phyloP scores from a whole-genome alignment of 2,888 invertebrate genomes.

The Barypeithes pellucidus region DNA sequence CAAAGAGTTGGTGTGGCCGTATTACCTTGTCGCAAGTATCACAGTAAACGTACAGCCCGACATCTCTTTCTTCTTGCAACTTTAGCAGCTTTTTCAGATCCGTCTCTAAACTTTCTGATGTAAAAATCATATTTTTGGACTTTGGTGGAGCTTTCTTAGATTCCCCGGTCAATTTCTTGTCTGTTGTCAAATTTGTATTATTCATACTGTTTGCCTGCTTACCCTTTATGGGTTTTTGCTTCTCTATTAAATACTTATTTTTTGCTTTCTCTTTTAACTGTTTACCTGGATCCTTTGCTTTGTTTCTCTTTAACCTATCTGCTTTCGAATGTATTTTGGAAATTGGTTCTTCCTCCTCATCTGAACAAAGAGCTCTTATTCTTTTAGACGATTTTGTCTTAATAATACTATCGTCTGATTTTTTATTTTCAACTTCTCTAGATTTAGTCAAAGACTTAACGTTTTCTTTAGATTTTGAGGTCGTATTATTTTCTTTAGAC shows the following conservation, averaged over 20 bases:
- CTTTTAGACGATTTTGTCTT: not conserved
- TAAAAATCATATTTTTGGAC: slow-evolving; percentile 17
- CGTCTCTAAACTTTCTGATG: not conserved
- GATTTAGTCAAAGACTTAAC: not conserved
- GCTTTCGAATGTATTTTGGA: not conserved
- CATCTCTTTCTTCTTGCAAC: slow-evolving; percentile 71
- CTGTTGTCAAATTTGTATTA: not conserved
- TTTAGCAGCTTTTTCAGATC: not conserved
- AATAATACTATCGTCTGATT: not conserved
- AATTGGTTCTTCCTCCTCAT: not conserved
- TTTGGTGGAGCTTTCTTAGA: not conserved
- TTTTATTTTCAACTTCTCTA: not conserved
- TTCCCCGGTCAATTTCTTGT: not conserved
- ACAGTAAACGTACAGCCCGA: slow-evolving; percentile 77
- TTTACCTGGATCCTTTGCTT: not conserved
- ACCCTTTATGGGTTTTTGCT: slow-evolving; percentile 8
- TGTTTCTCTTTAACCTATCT: not conserved
- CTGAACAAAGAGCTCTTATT: not conserved
- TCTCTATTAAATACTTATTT: slow-evolving; percentile 1
- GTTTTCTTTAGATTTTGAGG: not conserved
- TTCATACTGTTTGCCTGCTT: not conserved
- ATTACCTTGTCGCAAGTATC: slow-evolving; percentile 70
- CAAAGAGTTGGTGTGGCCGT: too few relatives aligned
- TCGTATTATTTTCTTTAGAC: too few relatives aligned
- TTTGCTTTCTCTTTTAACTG: slow-evolving; percentile 5